Percentiles rank a stretch among this genome's conserved stretches.
Evolutionary conservation across 2,888 invertebrate genomes (phyloP).

Genomic region (Chrysomela aeneicollis): DNA sequence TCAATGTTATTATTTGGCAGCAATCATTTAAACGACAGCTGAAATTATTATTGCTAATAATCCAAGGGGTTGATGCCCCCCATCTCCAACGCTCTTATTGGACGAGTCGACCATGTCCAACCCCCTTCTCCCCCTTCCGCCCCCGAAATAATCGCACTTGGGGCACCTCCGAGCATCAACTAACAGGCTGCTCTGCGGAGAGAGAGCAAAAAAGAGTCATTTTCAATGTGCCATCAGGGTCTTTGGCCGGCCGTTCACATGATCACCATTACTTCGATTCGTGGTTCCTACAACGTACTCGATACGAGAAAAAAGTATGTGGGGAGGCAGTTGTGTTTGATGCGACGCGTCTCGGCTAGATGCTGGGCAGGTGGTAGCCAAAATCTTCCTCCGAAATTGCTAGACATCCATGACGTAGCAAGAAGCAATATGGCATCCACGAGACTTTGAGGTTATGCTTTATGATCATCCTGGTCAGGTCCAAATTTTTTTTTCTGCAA

Average conservation of each 20-base stretch:
- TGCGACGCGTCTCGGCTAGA: constrained; percentile 26
- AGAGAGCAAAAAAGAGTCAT: not conserved
- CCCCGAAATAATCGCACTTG: not conserved
- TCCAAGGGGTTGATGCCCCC: too few relatives aligned
- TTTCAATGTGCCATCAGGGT: constrained; percentile 43
- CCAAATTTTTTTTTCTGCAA: too few relatives aligned
- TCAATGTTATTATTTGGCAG: too few relatives aligned
- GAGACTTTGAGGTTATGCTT: too few relatives aligned
- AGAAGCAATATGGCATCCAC: too few relatives aligned
- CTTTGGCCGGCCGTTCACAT: constrained; percentile 61
- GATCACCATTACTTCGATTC: constrained; percentile 36
- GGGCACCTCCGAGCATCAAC: not conserved
- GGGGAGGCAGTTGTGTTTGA: constrained; percentile 19
- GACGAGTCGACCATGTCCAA: not conserved
- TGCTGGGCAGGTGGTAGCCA: too few relatives aligned
- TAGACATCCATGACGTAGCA: constrained; percentile 27
- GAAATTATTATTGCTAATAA: not conserved
- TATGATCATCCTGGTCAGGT: too few relatives aligned
- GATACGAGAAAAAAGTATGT: too few relatives aligned
- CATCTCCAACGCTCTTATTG: not conserved
- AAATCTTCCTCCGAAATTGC: too few relatives aligned
- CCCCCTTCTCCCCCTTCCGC: too few relatives aligned
- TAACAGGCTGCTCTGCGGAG: not conserved
- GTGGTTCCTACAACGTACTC: constrained; percentile 8
- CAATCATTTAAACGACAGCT: too few relatives aligned